Evolutionary conservation across 2,113 vertebrate species (phyloP).

Genomic region (Dermatemys mawii): DNA sequence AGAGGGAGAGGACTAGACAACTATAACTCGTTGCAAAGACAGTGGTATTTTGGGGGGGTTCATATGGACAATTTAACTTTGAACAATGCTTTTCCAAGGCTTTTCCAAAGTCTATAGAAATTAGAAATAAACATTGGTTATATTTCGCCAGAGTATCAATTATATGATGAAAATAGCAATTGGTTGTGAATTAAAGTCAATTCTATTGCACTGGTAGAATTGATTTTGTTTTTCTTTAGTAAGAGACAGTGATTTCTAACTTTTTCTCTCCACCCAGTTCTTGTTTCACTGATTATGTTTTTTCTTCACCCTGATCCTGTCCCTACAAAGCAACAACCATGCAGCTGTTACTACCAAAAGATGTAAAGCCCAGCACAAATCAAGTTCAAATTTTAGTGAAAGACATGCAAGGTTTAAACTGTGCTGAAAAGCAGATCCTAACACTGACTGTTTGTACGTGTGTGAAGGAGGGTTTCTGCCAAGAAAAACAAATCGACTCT

Average conservation of each 20-base stretch:
- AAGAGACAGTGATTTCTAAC: not conserved
- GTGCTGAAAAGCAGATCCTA: constrained; percentile 70
- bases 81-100: too few species aligned
- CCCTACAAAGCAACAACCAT: constrained; percentile 69
- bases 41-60: not conserved
- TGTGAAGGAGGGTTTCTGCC: constrained; percentile 8
- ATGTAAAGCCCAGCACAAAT: constrained; percentile 46
- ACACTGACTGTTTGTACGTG: constrained; percentile 72
- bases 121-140: not conserved
- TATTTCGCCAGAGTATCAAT: not conserved
- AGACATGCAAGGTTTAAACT: constrained; percentile 79
- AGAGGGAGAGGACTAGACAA: not conserved
- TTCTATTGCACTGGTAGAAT: not conserved
- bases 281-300: not conserved
- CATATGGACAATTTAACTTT: not conserved
- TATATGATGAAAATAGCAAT: not conserved
- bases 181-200: not conserved
- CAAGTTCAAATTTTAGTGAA: constrained; percentile 70
- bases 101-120: not conserved
- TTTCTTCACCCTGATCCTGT: not conserved
- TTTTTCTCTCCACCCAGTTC: not conserved
- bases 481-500: fast-evolving
- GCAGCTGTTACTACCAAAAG: constrained; percentile 53
- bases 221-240: not conserved
- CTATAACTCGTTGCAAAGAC: not conserved